Evolutionary conservation across 1,140 invertebrate genomes (phyloP), one percentile per base, ranked within the genome.

Genomic region (Campoletis sonorensis): DNA sequence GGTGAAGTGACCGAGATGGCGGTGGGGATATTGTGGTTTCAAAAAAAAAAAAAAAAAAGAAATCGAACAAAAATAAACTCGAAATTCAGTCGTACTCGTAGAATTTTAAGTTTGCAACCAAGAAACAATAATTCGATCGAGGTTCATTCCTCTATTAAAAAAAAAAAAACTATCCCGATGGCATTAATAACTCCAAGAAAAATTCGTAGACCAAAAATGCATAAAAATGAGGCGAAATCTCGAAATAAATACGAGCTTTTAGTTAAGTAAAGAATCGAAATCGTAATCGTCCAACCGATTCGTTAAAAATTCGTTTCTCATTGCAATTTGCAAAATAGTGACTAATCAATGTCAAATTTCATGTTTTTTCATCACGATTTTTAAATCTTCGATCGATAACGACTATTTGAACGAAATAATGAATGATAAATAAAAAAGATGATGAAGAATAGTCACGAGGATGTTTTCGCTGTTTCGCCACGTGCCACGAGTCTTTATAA

Each of bases 341-440:
- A 33, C 30, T 33, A 2, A 33, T 33, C 30, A 45, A 45, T 45
- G 40, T 45, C 5, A 1, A 11, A 45, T 10, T 11, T 45, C 40
- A 45, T n/a, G n/a, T 11, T 45, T 11, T 1, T 45, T 45, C 13
- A 45, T 45, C 40, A 45, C 40, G 40, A 4, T 45, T 45, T 13
- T 8, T n/a, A n/a, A n/a, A n/a, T 45, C 40, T 45, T 45, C 40
- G 11, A 45, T 45, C 40, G 40, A 45, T 13, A 1, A 10, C 40
- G 40, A 45, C 11, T 45, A 11, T 11, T 1, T 45, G 5, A 10
- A 10, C 40, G 11, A 45, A 45, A 13, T 13, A 8, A 45, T 45
- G 40, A 87, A 84, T 86, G 84, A 88, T 86, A 86, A 86, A 84
- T 88, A 90, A 90, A 86, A 91, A 91, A 91, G 90, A 90, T 90